Evolutionary conservation across 2,888 invertebrate genomes (phyloP).

Genomic region (Saturnia pavonia): DNA sequence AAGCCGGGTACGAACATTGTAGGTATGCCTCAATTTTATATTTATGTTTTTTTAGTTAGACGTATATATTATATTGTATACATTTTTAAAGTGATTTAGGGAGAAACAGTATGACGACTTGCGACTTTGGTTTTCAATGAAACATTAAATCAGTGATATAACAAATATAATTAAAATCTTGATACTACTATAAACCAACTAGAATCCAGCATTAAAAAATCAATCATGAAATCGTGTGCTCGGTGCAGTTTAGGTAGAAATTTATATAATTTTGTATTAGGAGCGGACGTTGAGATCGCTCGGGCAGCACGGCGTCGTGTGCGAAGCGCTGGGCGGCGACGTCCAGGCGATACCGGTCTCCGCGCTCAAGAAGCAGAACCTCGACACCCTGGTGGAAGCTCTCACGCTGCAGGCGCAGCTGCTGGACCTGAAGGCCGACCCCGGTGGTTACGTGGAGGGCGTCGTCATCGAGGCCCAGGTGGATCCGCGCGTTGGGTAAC

Average conservation of each 20-base stretch:
- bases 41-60: slow-evolving; percentile 15
- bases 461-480: slow-evolving; percentile 92
- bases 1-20: slow-evolving; percentile 94
- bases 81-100: no score
- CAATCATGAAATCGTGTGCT: no score
- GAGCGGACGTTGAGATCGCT: slow-evolving; percentile 88
- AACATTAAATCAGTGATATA: no score
- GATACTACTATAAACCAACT: no score
- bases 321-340: slow-evolving; percentile 96
- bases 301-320: slow-evolving; percentile 88
- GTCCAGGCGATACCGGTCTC: slow-evolving; percentile 95
- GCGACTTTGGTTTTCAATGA: no score
- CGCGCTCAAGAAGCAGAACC: slow-evolving; percentile 91
- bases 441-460: slow-evolving; percentile 92
- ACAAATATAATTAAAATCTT: no score
- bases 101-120: no score
- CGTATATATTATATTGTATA: no score
- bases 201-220: no score
- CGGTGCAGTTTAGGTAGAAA: no score
- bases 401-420: slow-evolving; percentile 92
- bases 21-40: slow-evolving; percentile 76
- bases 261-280: slow-evolving; percentile 60
- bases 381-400: slow-evolving; percentile 91
- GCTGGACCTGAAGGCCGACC: slow-evolving; percentile 92
- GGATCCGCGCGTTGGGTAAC: slow-evolving; percentile 55